Evolutionary conservation across 2,888 invertebrate genomes (phyloP).

Genomic region (Drosophila diplacantha): DNA sequence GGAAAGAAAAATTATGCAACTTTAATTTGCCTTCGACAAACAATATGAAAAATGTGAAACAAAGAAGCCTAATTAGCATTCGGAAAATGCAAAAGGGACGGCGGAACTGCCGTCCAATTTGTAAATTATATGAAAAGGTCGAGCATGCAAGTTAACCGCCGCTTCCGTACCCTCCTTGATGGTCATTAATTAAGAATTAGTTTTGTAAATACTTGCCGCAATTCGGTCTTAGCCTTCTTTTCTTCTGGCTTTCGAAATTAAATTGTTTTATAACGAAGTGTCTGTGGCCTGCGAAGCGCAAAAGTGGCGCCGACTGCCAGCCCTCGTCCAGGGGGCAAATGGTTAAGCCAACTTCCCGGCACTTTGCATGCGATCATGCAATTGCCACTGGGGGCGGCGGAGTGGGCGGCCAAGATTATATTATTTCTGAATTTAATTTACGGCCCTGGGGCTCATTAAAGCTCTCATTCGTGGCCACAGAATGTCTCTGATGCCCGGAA

Average conservation of each 20-base stretch:
- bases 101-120: conserved; percentile 48
- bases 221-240: conserved; percentile 20
- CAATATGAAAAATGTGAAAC: conserved; percentile 17
- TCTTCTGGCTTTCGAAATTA: conserved; percentile 40
- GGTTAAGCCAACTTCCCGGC: conserved; percentile 29
- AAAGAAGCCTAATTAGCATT: conserved; percentile 54
- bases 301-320: conserved; percentile 57
- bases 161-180: conserved; percentile 49
- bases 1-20: conserved; percentile 43
- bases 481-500: conserved; percentile 51
- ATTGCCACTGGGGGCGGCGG: conserved; percentile 24
- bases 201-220: conserved; percentile 63
- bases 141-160: conserved; percentile 61
- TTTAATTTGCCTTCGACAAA: conserved; percentile 45
- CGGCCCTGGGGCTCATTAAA: conserved; percentile 37
- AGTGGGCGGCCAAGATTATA: conserved; percentile 34
- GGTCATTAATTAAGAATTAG: conserved; percentile 65
- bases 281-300: conserved; percentile 64
- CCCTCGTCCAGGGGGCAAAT: conserved; percentile 28
- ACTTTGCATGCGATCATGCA: conserved; percentile 51
- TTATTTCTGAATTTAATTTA: conserved; percentile 66
- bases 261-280: conserved; percentile 71
- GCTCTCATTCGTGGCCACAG: conserved; percentile 22
- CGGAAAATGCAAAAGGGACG: conserved; percentile 26
- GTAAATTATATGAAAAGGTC: conserved; percentile 66